Evolutionary conservation across 2,113 vertebrate genomes (phyloP).

Genomic region (Psittacus erithacus): DNA sequence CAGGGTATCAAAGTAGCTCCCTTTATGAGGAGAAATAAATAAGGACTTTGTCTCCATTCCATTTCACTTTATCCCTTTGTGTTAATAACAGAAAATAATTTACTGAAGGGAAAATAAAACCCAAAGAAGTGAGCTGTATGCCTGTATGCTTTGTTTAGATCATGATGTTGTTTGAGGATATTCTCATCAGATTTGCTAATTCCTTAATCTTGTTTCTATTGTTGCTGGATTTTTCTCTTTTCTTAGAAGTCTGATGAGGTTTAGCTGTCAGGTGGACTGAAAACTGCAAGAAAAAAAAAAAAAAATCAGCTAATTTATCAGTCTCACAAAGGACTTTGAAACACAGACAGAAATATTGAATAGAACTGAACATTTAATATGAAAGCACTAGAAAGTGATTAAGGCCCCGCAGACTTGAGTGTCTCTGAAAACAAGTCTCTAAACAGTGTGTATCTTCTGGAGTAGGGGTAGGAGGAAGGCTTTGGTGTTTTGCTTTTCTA

Average conservation of each 20-base stretch:
- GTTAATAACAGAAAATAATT: background rate
- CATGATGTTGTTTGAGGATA: background rate
- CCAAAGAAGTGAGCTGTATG: background rate
- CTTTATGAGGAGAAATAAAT: background rate
- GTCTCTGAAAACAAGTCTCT: background rate
- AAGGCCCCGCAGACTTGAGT: background rate
- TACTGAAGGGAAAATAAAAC: background rate
- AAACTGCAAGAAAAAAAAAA: background rate
- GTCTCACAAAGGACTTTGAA: background rate
- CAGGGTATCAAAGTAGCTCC: background rate
- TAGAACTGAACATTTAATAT: background rate
- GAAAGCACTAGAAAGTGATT: background rate
- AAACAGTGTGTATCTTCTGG: background rate
- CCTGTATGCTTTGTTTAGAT: background rate
- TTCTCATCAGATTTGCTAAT: background rate
- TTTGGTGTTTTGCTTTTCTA: background rate
- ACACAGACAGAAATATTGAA: background rate
- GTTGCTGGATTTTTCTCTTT: background rate
- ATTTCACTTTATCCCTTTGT: background rate
- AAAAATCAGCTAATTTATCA: background rate
- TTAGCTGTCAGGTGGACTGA: background rate
- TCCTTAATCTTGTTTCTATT: background rate
- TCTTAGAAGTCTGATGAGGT: background rate
- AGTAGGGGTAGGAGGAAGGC: fast-evolving
- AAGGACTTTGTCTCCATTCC: background rate